These are phyloP conservation scores for Asteroscopus sphinx DNA, from an alignment of 2,888 invertebrate species.

Conservation along the genomic window DNA sequence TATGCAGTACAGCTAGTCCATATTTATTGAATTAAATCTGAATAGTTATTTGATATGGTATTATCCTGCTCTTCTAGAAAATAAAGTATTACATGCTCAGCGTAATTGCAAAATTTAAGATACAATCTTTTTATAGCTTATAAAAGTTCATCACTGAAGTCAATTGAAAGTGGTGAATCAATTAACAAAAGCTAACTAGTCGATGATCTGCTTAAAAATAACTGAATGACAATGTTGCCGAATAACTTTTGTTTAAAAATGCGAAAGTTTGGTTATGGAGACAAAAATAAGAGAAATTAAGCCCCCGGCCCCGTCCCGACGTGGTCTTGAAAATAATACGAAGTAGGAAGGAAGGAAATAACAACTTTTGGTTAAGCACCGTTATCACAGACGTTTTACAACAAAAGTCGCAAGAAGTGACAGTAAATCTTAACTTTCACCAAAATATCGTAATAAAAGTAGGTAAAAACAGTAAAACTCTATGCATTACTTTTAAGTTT, in stretches of 20 bases:
- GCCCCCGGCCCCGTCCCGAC: too few relatives aligned
- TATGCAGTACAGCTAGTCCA: slow-evolving; percentile 5
- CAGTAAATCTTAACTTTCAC: slow-evolving; percentile 38
- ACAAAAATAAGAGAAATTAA: not conserved
- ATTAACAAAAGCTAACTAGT: too few relatives aligned
- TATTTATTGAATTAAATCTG: slow-evolving; percentile 13
- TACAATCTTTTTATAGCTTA: too few relatives aligned
- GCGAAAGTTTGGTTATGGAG: not conserved
- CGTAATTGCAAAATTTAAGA: too few relatives aligned
- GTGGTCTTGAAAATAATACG: not conserved
- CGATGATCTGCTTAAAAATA: too few relatives aligned
- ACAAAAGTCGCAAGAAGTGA: slow-evolving; percentile 5
- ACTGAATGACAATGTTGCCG: too few relatives aligned
- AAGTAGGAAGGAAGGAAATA: not conserved
- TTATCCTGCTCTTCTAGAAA: too few relatives aligned
- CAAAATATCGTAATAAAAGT: slow-evolving; percentile 42
- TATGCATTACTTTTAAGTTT: slow-evolving; percentile 19
- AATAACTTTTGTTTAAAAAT: not conserved
- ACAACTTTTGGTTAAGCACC: slow-evolving; percentile 21
- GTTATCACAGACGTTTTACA: slow-evolving; percentile 25
- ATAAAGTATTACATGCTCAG: too few relatives aligned
- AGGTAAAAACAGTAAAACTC: slow-evolving; percentile 35
- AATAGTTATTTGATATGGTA: slow-evolving; percentile 3
- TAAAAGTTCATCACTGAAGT: too few relatives aligned
- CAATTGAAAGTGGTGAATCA: too few relatives aligned